phyloP scores from a whole-genome alignment of 1,140 invertebrate species.

The Brachionus plicatilis region DNA sequence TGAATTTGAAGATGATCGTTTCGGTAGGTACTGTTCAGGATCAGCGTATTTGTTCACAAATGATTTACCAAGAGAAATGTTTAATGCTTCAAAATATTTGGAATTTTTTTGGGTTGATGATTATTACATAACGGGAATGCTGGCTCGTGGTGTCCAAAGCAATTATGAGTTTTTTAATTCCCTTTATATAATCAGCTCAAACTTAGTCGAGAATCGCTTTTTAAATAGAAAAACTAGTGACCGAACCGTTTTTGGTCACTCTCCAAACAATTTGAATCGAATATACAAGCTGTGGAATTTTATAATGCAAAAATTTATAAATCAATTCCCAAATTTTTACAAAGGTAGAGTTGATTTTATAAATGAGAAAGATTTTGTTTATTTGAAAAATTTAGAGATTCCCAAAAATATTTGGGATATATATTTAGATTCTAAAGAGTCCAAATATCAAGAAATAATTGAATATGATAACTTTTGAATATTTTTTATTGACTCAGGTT shows the following conservation, averaged over 20 bases:
- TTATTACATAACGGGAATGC: conserved; percentile 58
- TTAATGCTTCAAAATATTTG: conserved; percentile 46
- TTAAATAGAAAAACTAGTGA: neutral
- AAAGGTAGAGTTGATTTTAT: neutral
- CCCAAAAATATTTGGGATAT: neutral
- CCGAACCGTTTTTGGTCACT: conserved; percentile 28
- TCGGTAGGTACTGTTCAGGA: conserved; percentile 56
- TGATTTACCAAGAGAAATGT: conserved; percentile 32
- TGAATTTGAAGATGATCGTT: conserved; percentile 52
- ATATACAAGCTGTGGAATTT: conserved; percentile 29
- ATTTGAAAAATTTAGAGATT: conserved; percentile 9
- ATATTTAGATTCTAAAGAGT: neutral
- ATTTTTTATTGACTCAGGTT: neutral
- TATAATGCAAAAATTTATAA: neutral
- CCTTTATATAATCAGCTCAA: conserved; percentile 8
- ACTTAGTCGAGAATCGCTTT: conserved; percentile 10
- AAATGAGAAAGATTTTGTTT: neutral
- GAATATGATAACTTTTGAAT: neutral
- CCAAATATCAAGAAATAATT: neutral
- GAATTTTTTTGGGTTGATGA: conserved; percentile 60
- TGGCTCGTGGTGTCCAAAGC: conserved; percentile 47
- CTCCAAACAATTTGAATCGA: conserved; percentile 3
- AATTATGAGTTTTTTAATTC: conserved; percentile 23
- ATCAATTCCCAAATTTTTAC: neutral
- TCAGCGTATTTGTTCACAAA: conserved; percentile 45